These are phyloP conservation scores for Aselliscus stoliczkanus DNA, from an alignment of 2,797 vertebrate genomes.

Conservation along the genomic window DNA sequence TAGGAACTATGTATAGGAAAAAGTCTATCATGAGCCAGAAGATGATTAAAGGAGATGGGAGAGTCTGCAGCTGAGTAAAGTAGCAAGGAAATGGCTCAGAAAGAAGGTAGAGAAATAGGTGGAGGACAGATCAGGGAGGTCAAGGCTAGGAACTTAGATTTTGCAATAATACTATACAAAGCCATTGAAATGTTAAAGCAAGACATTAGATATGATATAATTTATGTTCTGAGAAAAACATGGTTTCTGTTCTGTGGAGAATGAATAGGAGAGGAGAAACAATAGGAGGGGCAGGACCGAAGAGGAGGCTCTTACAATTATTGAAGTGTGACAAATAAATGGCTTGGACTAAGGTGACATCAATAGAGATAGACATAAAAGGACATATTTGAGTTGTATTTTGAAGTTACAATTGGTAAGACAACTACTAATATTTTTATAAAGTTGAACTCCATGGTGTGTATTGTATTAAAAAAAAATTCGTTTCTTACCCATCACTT, in stretches of 20 bases:
- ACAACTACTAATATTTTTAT: background rate
- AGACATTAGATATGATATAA: background rate
- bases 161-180: background rate
- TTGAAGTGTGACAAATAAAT: background rate
- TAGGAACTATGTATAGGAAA: background rate
- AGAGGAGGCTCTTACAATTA: background rate
- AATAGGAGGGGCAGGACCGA: background rate
- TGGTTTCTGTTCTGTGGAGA: background rate
- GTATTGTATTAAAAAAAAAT: background rate
- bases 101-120: background rate
- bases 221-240: background rate
- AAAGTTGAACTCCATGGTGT: background rate
- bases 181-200: background rate
- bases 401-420: background rate
- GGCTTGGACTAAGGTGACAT: background rate
- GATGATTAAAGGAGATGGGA: background rate
- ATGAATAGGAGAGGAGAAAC: background rate
- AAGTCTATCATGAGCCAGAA: background rate
- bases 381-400: background rate
- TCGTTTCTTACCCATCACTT: background rate
- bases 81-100: background rate
- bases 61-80: accelerated
- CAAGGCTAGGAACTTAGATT: background rate
- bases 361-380: background rate
- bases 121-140: background rate